Evolutionary conservation across 2,888 invertebrate genomes (phyloP).

Genomic region (Electrophaes corylata): DNA sequence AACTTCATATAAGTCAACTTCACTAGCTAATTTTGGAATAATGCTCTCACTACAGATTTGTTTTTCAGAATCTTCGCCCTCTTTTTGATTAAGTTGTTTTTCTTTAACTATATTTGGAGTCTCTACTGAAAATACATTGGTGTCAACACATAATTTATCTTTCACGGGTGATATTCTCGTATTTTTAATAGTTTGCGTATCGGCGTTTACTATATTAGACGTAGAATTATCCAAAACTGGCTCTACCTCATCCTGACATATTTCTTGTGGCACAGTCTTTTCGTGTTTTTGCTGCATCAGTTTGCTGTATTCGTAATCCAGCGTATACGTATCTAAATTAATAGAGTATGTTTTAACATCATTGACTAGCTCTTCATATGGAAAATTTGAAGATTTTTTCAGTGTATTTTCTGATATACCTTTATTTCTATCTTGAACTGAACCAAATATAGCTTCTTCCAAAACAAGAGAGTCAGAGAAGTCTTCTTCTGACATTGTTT

Average conservation of each 20-base stretch:
- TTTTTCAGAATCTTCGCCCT: neutral
- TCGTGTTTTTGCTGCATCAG: slow-evolving; percentile 39
- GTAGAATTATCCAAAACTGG: neutral
- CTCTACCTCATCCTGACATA: neutral
- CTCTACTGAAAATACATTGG: slow-evolving; percentile 4
- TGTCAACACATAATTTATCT: slow-evolving; percentile 8
- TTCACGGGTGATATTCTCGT: slow-evolving; percentile 10
- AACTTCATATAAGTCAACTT: neutral
- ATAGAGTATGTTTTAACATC: slow-evolving; percentile 69
- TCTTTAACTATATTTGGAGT: neutral
- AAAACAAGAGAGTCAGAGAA: slow-evolving; percentile 49
- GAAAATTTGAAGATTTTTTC: slow-evolving; percentile 47
- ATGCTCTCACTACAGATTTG: neutral
- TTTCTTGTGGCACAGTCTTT: neutral
- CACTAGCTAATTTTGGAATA: neutral
- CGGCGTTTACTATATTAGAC: slow-evolving; percentile 18
- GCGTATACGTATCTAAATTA: slow-evolving; percentile 59
- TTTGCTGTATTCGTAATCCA: slow-evolving; percentile 65
- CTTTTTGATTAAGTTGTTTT: neutral
- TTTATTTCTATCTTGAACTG: slow-evolving; percentile 83
- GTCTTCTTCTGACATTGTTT: slow-evolving; percentile 45
- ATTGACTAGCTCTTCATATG: slow-evolving; percentile 63
- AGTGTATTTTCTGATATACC: slow-evolving; percentile 38
- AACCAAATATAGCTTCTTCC: slow-evolving; percentile 86
- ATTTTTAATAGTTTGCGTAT: slow-evolving; percentile 6